These are phyloP conservation scores for Mus minutoides DNA, from an alignment of 2,797 vertebrate species.

Conservation along the genomic window DNA sequence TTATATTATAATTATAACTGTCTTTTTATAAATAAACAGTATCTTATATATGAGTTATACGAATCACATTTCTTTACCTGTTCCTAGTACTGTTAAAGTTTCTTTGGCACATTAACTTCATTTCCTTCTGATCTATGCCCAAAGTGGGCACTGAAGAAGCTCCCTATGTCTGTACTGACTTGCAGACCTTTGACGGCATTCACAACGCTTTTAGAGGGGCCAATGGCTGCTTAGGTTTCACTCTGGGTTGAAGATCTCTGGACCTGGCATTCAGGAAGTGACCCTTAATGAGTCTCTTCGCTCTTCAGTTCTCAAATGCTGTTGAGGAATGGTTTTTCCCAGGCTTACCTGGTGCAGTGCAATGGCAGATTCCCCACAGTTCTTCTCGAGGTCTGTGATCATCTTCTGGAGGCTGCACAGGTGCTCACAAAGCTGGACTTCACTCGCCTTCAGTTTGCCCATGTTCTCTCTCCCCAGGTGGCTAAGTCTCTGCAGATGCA, in stretches of 20 bases:
- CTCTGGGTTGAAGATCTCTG: not conserved
- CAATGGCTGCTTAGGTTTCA: not conserved
- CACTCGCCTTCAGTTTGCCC: slow-evolving; percentile 60
- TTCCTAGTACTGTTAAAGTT: not conserved
- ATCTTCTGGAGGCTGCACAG: not conserved
- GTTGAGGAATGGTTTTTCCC: not conserved
- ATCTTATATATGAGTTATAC: not conserved
- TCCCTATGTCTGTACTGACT: not conserved
- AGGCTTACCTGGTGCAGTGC: slow-evolving; percentile 52
- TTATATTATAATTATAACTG: not conserved
- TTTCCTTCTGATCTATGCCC: not conserved
- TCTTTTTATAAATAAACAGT: not conserved
- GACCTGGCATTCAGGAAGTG: not conserved
- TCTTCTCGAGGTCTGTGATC: not conserved
- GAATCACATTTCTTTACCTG: not conserved
- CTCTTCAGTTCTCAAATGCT: not conserved
- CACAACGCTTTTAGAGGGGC: not conserved
- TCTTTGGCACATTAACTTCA: not conserved
- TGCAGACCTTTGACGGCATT: too few species aligned
- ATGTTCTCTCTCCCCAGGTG: slow-evolving; percentile 40
- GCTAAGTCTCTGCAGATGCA: slow-evolving; percentile 50
- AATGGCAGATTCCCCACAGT: not conserved
- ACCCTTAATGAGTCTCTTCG: not conserved
- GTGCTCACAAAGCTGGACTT: not conserved
- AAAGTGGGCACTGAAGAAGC: not conserved